Conservation (phyloP, 2,113 vertebrate species). For the Tragelaphus imberbis region DNA sequence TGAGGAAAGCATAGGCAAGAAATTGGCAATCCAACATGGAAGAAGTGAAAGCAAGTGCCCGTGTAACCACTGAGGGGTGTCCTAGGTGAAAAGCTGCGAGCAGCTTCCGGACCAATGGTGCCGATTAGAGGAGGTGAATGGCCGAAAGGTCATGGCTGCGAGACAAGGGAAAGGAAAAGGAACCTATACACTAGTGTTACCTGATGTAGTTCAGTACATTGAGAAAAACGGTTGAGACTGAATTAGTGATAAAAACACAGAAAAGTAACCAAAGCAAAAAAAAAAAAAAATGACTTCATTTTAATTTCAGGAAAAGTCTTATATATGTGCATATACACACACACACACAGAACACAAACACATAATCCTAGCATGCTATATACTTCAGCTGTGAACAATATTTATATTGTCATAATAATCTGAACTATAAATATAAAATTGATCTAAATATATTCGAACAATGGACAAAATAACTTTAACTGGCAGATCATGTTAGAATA, state of each 20-base stretch:
- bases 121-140: not conserved
- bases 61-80: fast-evolving
- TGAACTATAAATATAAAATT: not conserved
- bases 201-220: not conserved
- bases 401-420: not conserved
- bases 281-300: not conserved
- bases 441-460: not conserved
- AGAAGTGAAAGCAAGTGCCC: not conserved
- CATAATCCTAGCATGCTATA: not conserved
- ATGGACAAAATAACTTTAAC: not conserved
- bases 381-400: not conserved
- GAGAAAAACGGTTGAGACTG: not conserved
- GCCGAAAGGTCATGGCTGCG: not conserved
- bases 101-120: fast-evolving
- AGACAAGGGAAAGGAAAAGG: not conserved
- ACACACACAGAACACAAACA: not conserved
- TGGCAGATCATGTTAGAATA: not conserved
- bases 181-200: not conserved
- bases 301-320: not conserved
- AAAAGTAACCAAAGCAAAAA: not conserved
- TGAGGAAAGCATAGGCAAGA: not conserved
- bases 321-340: fast-evolving
- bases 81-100: not conserved
- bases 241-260: not conserved
- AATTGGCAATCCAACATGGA: fast-evolving